Evolutionary conservation across 2,888 invertebrate genomes (phyloP).

Genomic region (Elegia similella): DNA sequence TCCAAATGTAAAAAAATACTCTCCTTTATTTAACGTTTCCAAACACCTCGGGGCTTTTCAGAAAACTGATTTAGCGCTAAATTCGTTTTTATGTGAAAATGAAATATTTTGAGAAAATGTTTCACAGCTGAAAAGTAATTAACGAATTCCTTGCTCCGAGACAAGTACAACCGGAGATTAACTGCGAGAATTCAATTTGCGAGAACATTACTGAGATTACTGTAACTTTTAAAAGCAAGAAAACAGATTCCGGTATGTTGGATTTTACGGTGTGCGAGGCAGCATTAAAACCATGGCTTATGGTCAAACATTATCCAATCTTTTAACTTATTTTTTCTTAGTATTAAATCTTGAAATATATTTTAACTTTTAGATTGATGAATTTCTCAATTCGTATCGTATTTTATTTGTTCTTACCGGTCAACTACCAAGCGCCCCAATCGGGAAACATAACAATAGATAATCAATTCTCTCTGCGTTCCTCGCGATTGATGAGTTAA

Average conservation of each 20-base stretch:
- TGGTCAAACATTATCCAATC: too few relatives aligned
- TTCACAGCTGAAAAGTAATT: conserved; percentile 3
- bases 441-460: too few relatives aligned
- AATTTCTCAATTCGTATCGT: too few relatives aligned
- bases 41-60: background rate
- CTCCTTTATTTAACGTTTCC: background rate
- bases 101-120: background rate
- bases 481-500: too few relatives aligned
- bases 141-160: background rate
- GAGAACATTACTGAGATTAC: background rate
- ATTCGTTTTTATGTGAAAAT: conserved; percentile 2
- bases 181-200: conserved; percentile 6
- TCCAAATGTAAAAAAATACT: background rate
- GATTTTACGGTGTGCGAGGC: too few relatives aligned
- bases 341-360: too few relatives aligned
- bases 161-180: background rate
- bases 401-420: too few relatives aligned
- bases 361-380: too few relatives aligned
- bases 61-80: conserved; percentile 4
- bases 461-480: too few relatives aligned
- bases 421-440: too few relatives aligned
- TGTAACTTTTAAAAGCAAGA: background rate
- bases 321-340: too few relatives aligned
- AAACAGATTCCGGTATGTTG: background rate
- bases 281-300: too few relatives aligned